These are phyloP conservation scores for Euproctis similis DNA, from an alignment of 2,888 invertebrate species.

Conservation along the genomic window DNA sequence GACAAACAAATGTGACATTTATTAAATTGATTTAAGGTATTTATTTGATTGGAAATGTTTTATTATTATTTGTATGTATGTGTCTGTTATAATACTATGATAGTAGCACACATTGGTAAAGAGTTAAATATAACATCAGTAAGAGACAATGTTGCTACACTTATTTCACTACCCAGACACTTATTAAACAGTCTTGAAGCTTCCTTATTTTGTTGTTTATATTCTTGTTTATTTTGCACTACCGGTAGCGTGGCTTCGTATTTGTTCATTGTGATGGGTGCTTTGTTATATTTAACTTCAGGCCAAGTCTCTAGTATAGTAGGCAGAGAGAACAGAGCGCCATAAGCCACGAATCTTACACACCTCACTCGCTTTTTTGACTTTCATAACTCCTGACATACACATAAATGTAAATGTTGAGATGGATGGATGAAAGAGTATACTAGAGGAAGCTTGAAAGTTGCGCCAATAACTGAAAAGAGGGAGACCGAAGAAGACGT, in stretches of 20 bases:
- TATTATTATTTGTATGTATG: slow-evolving; percentile 18
- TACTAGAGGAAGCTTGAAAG: too few species aligned
- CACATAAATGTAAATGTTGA: too few species aligned
- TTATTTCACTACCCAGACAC: slow-evolving; percentile 38
- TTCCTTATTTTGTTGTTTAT: slow-evolving; percentile 54
- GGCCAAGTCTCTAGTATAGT: too few species aligned
- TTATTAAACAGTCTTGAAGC: slow-evolving; percentile 30
- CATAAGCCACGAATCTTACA: too few species aligned
- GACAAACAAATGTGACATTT: slow-evolving; percentile 17
- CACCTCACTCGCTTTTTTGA: too few species aligned
- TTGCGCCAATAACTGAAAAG: too few species aligned
- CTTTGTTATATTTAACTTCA: neutral
- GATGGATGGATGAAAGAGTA: too few species aligned
- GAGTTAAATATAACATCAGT: too few species aligned
- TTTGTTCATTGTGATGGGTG: neutral
- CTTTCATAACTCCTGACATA: too few species aligned
- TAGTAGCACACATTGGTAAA: slow-evolving; percentile 40
- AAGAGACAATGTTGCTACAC: slow-evolving; percentile 48
- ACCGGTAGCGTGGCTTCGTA: too few species aligned
- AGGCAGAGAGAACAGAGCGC: too few species aligned
- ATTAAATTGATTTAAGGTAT: slow-evolving; percentile 12
- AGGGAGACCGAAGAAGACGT: too few species aligned
- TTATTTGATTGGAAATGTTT: slow-evolving; percentile 7
- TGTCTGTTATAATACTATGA: slow-evolving; percentile 34
- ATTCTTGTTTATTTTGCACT: slow-evolving; percentile 21